Conservation (phyloP, 2,888 invertebrate genomes). For the Toxonevra muliebris region DNA sequence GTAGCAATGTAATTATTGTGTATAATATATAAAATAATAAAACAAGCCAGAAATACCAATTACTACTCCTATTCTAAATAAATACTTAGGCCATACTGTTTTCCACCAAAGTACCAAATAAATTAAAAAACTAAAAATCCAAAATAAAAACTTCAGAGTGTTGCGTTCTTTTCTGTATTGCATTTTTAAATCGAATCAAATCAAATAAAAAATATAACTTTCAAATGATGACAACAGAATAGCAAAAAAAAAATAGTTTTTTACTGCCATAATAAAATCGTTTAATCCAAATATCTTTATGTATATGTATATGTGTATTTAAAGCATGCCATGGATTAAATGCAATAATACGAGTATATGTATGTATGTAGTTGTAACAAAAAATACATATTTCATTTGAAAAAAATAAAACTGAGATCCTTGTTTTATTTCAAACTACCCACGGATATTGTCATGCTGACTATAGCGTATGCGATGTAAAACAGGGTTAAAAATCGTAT, state of each 20-base stretch:
- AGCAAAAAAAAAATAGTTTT: too few relatives aligned
- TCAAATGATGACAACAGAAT: too few relatives aligned
- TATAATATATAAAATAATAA: conserved; percentile 39
- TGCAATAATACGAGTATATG: not conserved
- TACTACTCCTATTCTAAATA: conserved; percentile 22
- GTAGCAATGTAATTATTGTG: conserved; percentile 40
- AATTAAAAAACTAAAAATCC: conserved; percentile 26
- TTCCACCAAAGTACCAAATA: conserved; percentile 30
- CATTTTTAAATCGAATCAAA: too few relatives aligned
- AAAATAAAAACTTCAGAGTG: not conserved
- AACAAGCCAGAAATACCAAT: conserved; percentile 34
- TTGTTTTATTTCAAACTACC: not conserved
- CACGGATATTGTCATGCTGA: not conserved
- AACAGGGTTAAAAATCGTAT: too few relatives aligned
- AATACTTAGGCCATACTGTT: conserved; percentile 30
- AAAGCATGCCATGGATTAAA: too few relatives aligned
- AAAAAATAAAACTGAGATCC: not conserved
- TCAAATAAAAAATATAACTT: too few relatives aligned
- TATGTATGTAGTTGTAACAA: not conserved
- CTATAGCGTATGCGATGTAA: too few relatives aligned
- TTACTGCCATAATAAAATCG: not conserved
- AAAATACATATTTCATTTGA: not conserved
- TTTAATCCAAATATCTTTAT: not conserved
- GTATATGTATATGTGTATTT: not conserved
- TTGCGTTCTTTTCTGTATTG: too few relatives aligned